These are phyloP conservation scores for Wasmannia auropunctata DNA, from an alignment of 1,140 invertebrate genomes.

Conservation along the genomic window DNA sequence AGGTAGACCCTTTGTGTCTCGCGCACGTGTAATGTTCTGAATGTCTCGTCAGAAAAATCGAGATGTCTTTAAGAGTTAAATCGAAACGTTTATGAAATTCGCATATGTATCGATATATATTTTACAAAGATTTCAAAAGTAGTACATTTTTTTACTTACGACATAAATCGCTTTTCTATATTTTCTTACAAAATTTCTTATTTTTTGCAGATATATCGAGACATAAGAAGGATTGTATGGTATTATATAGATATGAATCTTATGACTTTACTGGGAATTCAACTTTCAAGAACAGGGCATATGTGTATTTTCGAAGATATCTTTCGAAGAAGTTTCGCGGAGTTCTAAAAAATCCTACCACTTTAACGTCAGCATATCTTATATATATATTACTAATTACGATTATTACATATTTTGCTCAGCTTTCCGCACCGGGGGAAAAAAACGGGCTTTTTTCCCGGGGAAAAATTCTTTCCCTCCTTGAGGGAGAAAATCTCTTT, in stretches of 20 bases:
- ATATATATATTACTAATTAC: background rate
- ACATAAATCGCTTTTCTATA: background rate
- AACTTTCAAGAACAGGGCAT: background rate
- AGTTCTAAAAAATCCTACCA: background rate
- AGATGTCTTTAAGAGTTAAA: background rate
- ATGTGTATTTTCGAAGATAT: background rate
- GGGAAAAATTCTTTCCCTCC: background rate
- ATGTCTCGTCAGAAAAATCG: background rate
- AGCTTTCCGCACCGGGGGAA: background rate
- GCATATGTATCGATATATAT: background rate
- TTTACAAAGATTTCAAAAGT: background rate
- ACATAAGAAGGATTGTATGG: background rate
- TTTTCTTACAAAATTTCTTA: background rate
- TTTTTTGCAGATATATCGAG: background rate
- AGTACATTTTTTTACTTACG: background rate
- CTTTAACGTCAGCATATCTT: background rate
- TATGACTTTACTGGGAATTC: background rate
- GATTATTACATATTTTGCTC: background rate
- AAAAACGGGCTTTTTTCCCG: background rate
- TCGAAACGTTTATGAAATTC: background rate
- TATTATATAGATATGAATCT: background rate
- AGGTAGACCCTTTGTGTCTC: background rate
- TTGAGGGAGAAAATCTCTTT: background rate
- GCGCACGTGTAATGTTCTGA: background rate
- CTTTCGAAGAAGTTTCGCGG: background rate